Conservation (phyloP, 92 coral and sea anemone genomes). For the Actinostola sp. region DNA sequence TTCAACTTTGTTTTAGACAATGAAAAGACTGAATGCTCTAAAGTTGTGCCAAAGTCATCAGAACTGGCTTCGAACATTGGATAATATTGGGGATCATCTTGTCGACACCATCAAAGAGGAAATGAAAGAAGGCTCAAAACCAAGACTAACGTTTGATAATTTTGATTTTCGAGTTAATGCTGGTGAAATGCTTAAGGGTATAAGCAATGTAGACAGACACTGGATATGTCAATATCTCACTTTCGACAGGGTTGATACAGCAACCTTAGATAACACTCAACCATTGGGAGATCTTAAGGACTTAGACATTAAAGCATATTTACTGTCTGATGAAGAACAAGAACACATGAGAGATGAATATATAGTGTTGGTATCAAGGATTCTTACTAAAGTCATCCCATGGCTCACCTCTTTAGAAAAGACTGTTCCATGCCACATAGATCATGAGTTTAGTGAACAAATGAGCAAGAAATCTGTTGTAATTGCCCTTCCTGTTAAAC, state of each 20-base stretch:
- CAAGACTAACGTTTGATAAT: slow-evolving; percentile 38
- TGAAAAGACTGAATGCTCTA: slow-evolving; percentile 31
- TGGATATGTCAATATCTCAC: slow-evolving; percentile 63
- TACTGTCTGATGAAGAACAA: slow-evolving; percentile 22
- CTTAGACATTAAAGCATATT: slow-evolving; percentile 15
- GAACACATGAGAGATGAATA: slow-evolving; percentile 7
- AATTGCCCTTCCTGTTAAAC: slow-evolving; percentile 42
- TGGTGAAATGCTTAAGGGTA: slow-evolving; percentile 33
- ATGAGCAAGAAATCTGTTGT: slow-evolving; percentile 42
- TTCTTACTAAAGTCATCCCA: slow-evolving; percentile 22
- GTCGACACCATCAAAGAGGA: slow-evolving; percentile 7
- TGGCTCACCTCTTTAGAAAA: slow-evolving; percentile 3
- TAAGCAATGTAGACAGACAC: slow-evolving; percentile 40
- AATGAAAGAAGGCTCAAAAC: slow-evolving; percentile 20
- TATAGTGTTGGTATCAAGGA: slow-evolving; percentile 30
- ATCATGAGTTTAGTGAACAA: slow-evolving; percentile 22
- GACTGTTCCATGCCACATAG: slow-evolving; percentile 32
- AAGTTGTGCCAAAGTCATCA: slow-evolving; percentile 37
- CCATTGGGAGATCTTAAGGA: slow-evolving; percentile 30
- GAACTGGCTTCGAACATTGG: slow-evolving; percentile 34
- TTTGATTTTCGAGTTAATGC: slow-evolving; percentile 35
- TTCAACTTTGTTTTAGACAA: slow-evolving; percentile 18
- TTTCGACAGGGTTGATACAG: slow-evolving; percentile 46
- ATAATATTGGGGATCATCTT: slow-evolving; percentile 36
- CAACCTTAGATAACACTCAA: slow-evolving; percentile 30